These are phyloP conservation scores for Xylocampa areola DNA, from an alignment of 2,888 invertebrate genomes.

Conservation along the genomic window DNA sequence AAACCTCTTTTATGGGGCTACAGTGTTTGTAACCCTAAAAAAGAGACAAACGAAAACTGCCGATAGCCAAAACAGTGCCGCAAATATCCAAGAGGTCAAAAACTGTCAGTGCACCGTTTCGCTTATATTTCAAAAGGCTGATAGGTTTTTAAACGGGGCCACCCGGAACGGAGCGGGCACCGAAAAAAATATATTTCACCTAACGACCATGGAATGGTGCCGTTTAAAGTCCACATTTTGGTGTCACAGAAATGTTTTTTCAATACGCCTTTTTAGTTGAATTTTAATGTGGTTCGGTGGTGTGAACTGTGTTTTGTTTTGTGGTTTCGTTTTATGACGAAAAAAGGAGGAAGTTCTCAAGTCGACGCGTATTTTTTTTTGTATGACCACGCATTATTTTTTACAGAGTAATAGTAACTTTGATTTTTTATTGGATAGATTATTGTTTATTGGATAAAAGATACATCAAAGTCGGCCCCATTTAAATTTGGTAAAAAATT, in stretches of 20 bases:
- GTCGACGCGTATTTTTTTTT: too few relatives aligned
- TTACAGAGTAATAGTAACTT: too few relatives aligned
- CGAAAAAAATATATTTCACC: conserved; percentile 53
- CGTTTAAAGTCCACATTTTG: conserved; percentile 55
- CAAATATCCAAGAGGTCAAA: conserved; percentile 34
- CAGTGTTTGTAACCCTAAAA: neutral
- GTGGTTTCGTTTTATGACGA: too few relatives aligned
- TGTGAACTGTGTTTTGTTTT: too few relatives aligned
- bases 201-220: conserved; percentile 58
- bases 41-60: conserved; percentile 7
- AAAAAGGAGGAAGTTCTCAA: too few relatives aligned
- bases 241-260: conserved; percentile 42
- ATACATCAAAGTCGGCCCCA: too few relatives aligned
- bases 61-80: conserved; percentile 45
- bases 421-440: too few relatives aligned
- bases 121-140: conserved; percentile 57
- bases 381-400: too few relatives aligned
- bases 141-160: conserved; percentile 61
- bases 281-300: neutral
- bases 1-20: neutral
- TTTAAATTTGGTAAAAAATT: too few relatives aligned
- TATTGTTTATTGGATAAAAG: too few relatives aligned
- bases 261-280: conserved; percentile 27
- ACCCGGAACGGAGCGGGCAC: conserved; percentile 43
- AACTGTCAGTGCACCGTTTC: conserved; percentile 41